A percentile compares a stretch with the other conserved stretches of the same genome.
These are phyloP conservation scores for Quiscalus mexicanus DNA, from an alignment of 2,113 vertebrate species.

Conservation along the genomic window DNA sequence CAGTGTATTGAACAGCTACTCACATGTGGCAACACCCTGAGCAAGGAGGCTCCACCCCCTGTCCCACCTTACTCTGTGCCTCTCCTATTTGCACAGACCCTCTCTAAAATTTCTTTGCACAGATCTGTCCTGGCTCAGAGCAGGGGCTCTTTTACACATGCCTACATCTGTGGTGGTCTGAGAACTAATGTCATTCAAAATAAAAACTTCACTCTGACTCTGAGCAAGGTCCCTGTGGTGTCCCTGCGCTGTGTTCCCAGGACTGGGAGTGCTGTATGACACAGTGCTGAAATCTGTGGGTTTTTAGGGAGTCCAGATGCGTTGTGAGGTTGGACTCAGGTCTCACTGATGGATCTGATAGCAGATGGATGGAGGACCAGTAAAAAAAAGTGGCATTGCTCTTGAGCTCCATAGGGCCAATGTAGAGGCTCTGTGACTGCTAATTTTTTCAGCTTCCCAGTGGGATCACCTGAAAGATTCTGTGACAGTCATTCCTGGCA, in stretches of 20 bases:
- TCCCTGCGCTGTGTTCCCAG: not conserved
- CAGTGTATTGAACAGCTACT: not conserved
- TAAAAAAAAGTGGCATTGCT: not conserved
- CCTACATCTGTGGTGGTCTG: not conserved
- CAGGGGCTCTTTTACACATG: not conserved
- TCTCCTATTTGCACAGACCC: not conserved
- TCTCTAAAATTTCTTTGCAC: not conserved
- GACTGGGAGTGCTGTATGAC: not conserved
- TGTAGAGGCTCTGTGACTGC: not conserved
- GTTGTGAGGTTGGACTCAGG: not conserved
- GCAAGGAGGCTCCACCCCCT: not conserved
- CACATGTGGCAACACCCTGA: not conserved
- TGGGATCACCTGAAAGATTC: not conserved
- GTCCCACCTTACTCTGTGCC: not conserved
- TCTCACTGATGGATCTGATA: not conserved
- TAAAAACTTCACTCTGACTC: not conserved
- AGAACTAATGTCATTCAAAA: not conserved
- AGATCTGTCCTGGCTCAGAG: not conserved
- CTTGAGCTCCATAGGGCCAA: not conserved
- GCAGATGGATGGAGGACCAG: not conserved
- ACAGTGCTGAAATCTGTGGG: not conserved
- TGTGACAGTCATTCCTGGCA: not conserved
- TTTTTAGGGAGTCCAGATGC: not conserved
- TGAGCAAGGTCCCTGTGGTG: not conserved
- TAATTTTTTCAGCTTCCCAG: not conserved